phyloP scores from a whole-genome alignment of 2,113 vertebrate genomes.

The Galemys pyrenaicus region DNA sequence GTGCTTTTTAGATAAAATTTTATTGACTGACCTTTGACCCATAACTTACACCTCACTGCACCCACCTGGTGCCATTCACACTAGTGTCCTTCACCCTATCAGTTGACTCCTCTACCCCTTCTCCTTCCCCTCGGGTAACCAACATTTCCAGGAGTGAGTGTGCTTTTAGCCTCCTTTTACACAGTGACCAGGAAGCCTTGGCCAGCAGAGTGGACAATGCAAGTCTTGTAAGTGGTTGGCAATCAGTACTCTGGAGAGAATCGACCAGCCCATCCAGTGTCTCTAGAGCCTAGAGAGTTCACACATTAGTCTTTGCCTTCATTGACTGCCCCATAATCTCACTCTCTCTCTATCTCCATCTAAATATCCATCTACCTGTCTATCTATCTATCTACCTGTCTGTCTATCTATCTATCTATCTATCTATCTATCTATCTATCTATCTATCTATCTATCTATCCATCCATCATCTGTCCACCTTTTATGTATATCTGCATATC shows the following conservation, averaged over 20 bases:
- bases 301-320: not conserved
- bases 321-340: not conserved
- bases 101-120: no score
- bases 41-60: no score
- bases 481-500: not conserved
- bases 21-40: no score
- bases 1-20: not conserved
- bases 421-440: not conserved
- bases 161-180: not conserved
- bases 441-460: not conserved
- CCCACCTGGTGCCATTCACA: no score
- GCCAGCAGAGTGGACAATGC: rapidly evolving
- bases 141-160: no score
- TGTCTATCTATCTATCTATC: not conserved
- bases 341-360: not conserved
- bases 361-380: no score
- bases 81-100: no score
- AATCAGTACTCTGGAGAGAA: not conserved
- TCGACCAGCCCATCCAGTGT: no score
- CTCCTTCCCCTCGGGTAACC: no score
- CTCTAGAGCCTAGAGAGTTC: not conserved
- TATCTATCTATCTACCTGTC: not conserved
- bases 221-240: rapidly evolving
- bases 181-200: not conserved
- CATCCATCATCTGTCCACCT: not conserved